phyloP scores from a whole-genome alignment of 2,797 vertebrate genomes.

The Gallinago solitaria region DNA sequence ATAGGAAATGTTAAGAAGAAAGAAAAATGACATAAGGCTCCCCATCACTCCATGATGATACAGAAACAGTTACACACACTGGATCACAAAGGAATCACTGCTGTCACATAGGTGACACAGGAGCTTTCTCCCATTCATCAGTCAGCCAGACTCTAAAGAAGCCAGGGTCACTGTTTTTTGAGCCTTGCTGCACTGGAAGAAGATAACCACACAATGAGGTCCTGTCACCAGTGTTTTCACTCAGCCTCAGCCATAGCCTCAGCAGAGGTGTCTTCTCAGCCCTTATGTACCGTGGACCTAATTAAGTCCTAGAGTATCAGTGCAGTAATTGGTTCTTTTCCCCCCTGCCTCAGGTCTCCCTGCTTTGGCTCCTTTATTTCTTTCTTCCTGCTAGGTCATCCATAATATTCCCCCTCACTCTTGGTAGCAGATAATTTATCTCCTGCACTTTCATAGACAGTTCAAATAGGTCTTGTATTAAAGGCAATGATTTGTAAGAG shows the following conservation, averaged over 20 bases:
- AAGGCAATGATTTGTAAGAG: neutral
- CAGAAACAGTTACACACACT: neutral
- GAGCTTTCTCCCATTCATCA: neutral
- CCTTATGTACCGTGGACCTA: fast-evolving
- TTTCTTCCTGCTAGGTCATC: neutral
- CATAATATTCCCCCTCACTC: neutral
- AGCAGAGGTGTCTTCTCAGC: neutral
- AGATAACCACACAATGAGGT: neutral
- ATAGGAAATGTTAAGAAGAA: neutral
- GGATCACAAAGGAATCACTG: neutral
- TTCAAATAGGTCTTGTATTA: neutral
- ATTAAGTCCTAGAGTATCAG: neutral
- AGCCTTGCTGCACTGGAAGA: neutral
- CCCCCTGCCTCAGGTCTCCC: neutral
- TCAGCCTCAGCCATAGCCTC: neutral
- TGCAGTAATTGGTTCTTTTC: neutral
- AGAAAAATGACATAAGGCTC: neutral
- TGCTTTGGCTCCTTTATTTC: neutral
- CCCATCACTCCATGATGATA: neutral
- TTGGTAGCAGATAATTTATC: neutral
- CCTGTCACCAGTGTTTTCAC: neutral
- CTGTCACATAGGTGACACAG: neutral
- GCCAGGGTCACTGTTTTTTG: neutral
- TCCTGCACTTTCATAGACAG: neutral
- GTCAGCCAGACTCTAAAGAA: neutral